Evolutionary conservation across 2,888 invertebrate species (phyloP).

Genomic region (Petrolisthes cinctipes): DNA sequence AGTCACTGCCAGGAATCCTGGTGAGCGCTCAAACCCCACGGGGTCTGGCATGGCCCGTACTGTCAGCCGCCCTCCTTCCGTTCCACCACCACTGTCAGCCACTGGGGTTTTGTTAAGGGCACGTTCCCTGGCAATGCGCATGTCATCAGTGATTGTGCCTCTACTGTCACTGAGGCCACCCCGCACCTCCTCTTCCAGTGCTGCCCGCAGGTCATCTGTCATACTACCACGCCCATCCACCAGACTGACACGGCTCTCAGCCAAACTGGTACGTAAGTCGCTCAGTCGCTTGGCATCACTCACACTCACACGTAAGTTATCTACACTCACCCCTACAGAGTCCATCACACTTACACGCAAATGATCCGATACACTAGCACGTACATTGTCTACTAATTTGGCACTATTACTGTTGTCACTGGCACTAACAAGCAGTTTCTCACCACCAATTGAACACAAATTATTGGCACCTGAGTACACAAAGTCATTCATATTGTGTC

Average conservation of each 20-base stretch:
- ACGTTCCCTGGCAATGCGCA: conserved; percentile 59
- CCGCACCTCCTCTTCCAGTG: conserved; percentile 32
- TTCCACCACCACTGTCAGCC: conserved; percentile 57
- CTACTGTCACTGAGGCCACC: conserved; percentile 4
- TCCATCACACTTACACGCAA: conserved; percentile 51
- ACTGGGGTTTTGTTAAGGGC: conserved; percentile 55
- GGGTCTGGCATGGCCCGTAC: conserved; percentile 79
- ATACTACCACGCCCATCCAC: conserved; percentile 76
- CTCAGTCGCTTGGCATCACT: conserved; percentile 51
- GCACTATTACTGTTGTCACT: conserved; percentile 31
- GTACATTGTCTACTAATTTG: conserved; percentile 46
- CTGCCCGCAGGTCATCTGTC: conserved; percentile 63
- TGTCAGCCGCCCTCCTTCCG: conserved; percentile 72
- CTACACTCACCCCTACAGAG: conserved; percentile 32
- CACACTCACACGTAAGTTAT: conserved; percentile 56
- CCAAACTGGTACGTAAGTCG: conserved; percentile 51
- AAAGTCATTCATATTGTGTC: conserved; percentile 36
- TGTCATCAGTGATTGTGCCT: conserved; percentile 67
- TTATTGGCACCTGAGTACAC: conserved; percentile 34
- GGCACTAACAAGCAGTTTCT: conserved; percentile 25
- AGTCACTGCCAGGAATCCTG: conserved; percentile 59
- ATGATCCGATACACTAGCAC: conserved; percentile 44
- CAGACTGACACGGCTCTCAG: conserved; percentile 38
- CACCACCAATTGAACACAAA: conserved; percentile 35
- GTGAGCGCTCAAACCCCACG: conserved; percentile 67